phyloP scores from a whole-genome alignment of 23 tunicate species.

The Phallusia fumigata region DNA sequence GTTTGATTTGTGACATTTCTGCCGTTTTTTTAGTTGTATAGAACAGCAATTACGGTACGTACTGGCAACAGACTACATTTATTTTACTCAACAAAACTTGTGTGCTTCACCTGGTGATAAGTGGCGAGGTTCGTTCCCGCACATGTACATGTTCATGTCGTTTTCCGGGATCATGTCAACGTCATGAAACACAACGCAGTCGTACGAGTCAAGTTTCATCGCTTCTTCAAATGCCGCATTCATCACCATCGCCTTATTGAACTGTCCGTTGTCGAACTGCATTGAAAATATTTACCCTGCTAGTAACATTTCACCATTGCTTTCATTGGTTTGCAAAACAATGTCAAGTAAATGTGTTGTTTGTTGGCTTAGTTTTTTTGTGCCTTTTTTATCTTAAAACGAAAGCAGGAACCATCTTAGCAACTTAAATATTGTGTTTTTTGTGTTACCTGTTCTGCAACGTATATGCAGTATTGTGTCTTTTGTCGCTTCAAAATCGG shows the following conservation, averaged over 20 bases:
- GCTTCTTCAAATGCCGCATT: conserved; percentile 95
- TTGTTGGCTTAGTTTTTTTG: background rate
- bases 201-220: conserved; percentile 56
- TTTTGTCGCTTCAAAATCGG: conserved; percentile 77
- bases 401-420: background rate
- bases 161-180: conserved; percentile 98
- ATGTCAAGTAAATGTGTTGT: background rate
- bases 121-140: conserved; percentile 80
- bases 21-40: no score
- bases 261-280: conserved; percentile 84
- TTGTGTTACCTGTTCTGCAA: conserved; percentile 93
- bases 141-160: conserved; percentile 82
- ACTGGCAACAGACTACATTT: no score
- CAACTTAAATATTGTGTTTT: background rate
- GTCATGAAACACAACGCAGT: conserved; percentile 98
- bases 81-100: no score
- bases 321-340: background rate
- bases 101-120: conserved; percentile 75
- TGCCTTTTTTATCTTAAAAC: background rate
- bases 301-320: no score
- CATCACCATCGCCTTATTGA: conserved; percentile 90
- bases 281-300: no score
- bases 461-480: conserved; percentile 81
- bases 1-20: no score
- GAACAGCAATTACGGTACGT: no score